Percentiles rank a stretch among this genome's conserved stretches.
phyloP scores from a whole-genome alignment of 1,140 invertebrate species.

The Macrosteles quadrilineatus region DNA sequence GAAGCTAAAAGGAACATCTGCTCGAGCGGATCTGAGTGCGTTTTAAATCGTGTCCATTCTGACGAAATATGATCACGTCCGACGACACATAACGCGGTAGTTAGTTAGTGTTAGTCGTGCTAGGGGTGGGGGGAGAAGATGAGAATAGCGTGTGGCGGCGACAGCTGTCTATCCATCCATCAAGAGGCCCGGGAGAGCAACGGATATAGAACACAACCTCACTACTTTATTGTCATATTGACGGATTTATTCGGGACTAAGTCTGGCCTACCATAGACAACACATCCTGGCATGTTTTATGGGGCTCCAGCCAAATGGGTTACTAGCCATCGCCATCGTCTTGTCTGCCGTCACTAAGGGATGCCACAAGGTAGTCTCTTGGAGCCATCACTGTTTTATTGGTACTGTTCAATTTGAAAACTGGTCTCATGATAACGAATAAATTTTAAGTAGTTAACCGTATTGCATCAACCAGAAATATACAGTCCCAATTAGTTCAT shows the following conservation, averaged over 20 bases:
- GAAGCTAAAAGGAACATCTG: too few species aligned
- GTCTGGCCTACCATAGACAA: conserved; percentile 20
- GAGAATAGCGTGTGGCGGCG: conserved; percentile 15
- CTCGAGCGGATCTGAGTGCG: neutral
- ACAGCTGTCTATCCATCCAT: conserved; percentile 27
- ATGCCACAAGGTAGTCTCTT: too few species aligned
- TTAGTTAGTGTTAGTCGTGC: neutral
- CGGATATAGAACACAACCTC: neutral
- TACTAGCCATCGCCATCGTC: neutral
- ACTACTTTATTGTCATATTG: conserved; percentile 29
- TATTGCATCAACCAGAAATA: too few species aligned
- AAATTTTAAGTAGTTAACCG: too few species aligned
- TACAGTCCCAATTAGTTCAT: too few species aligned
- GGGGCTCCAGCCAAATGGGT: neutral
- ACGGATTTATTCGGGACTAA: conserved; percentile 26
- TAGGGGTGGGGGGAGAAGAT: conserved; percentile 3
- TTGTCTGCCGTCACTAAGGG: too few species aligned
- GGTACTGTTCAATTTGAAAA: too few species aligned
- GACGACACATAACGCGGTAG: neutral
- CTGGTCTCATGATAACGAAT: too few species aligned
- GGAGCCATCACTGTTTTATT: too few species aligned
- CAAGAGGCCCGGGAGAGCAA: conserved; percentile 15
- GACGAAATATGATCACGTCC: conserved; percentile 16
- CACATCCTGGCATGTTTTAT: conserved; percentile 12
- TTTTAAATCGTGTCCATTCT: conserved; percentile 24